Base-by-base conservation (phyloP, 1,140 invertebrate species). In the Trichoplusia ni region DNA sequence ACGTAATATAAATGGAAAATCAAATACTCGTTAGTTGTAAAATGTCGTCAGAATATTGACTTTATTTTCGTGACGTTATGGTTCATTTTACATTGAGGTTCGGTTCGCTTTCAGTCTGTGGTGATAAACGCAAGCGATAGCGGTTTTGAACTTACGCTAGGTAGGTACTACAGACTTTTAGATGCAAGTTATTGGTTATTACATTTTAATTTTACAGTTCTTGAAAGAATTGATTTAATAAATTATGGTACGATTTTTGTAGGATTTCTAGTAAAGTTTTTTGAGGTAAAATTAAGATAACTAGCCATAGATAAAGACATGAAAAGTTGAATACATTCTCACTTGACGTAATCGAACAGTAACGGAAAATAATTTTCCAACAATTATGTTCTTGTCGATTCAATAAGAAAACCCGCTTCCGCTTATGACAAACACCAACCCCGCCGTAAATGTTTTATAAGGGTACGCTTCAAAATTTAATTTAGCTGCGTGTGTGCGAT, bases 381-480 rank as follows among this genome's bases (percentile, higher is more conserved):
- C n/a, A n/a, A n/a, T n/a, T n/a, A n/a, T n/a, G n/a, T n/a, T n/a
- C n/a, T n/a, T n/a, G n/a, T n/a, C n/a, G 14, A n/a, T 4, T 23
- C 9, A 4, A 44, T 23, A n/a, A n/a, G n/a, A 11, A 33, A 40
- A 27, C 14, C 8, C 29, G 27, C 27, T 29, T 29, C 9, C 51
- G 4, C 53, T 54, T 16, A 37, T 46, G 5, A 4, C 18, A 33
- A 21, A 23, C 7, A 21, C 44, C 60, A 21, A 23, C 8, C 31
- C 27, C 38, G 53, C 53, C 47, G 46, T 71, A 65, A 75, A 75
- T 71, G 69, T 75, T 75, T 75, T 75, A 75, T 75, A 71, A 69
- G 73, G 69, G 69, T 65, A 63, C 63, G 73, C 69, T 71, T 75
- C 69, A 75, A 71, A 75, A 71, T 75, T 75, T 75, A 71, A 75